These are phyloP conservation scores for Agapornis roseicollis DNA, from an alignment of 2,113 vertebrate species.

Conservation along the genomic window DNA sequence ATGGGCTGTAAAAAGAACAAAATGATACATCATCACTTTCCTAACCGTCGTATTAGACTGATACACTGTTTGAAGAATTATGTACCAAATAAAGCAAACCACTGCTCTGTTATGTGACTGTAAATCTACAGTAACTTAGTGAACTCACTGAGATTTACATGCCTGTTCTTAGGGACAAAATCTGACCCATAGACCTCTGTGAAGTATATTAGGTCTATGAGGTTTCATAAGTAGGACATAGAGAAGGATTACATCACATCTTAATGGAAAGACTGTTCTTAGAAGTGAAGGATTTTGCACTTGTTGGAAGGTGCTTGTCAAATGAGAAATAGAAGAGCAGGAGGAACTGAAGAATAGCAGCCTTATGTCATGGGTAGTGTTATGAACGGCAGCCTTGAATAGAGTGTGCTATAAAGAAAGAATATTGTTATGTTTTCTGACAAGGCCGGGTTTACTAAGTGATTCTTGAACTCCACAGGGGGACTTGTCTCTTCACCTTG, in stretches of 20 bases:
- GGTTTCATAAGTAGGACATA: not conserved
- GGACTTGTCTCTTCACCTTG: slow-evolving; percentile 56
- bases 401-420: slow-evolving; percentile 54
- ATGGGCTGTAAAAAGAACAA: not conserved
- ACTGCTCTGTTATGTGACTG: not conserved
- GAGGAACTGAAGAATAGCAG: slow-evolving; percentile 55
- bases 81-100: not conserved
- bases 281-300: slow-evolving; percentile 32
- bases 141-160: not conserved
- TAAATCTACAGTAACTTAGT: not conserved
- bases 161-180: not conserved
- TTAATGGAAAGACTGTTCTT: slow-evolving; percentile 32
- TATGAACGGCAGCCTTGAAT: slow-evolving; percentile 56
- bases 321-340: slow-evolving; percentile 36
- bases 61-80: not conserved
- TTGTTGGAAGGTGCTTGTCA: slow-evolving; percentile 51
- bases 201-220: not conserved
- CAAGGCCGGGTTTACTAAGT: slow-evolving; percentile 60
- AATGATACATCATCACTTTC: not conserved
- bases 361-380: slow-evolving; percentile 32
- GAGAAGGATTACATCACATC: not conserved
- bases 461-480: slow-evolving; percentile 63
- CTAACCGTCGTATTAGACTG: not conserved
- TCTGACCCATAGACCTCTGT: not conserved
- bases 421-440: slow-evolving; percentile 65